Evolutionary conservation across 1,140 invertebrate species (phyloP).

Genomic region (Cephus cinctus): DNA sequence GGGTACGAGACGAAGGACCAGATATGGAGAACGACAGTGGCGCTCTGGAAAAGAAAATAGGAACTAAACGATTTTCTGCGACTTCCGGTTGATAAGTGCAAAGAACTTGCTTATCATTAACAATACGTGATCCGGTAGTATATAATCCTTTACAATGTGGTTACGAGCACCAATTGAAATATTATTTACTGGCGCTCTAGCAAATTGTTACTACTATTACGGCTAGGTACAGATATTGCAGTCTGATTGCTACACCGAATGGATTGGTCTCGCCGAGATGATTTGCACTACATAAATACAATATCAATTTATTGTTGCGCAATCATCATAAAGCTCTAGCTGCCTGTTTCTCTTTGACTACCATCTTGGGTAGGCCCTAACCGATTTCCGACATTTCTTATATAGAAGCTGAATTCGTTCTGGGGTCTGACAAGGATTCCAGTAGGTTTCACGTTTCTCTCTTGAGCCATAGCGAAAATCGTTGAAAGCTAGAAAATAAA

Average conservation of each 20-base stretch:
- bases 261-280: conserved; percentile 27
- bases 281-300: conserved; percentile 31
- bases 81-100: too few species aligned
- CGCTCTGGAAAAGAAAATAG: conserved; percentile 4
- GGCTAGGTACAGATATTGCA: conserved; percentile 16
- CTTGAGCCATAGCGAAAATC: too few species aligned
- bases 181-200: neutral
- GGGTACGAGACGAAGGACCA: neutral
- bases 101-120: conserved; percentile 16
- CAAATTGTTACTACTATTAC: conserved; percentile 20
- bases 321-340: conserved; percentile 31
- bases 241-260: conserved; percentile 24
- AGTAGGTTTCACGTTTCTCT: too few species aligned
- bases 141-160: conserved; percentile 20
- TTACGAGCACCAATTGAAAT: conserved; percentile 12
- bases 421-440: too few species aligned
- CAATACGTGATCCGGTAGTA: conserved; percentile 8
- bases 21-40: neutral
- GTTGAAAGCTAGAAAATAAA: too few species aligned
- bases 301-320: conserved; percentile 24
- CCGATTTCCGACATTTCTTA: too few species aligned
- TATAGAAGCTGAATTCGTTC: too few species aligned
- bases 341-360: too few species aligned
- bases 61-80: conserved; percentile 5
- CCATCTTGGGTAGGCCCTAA: too few species aligned